These are phyloP conservation scores for Anastatus disparis DNA, from an alignment of 1,140 invertebrate genomes.

Conservation along the genomic window DNA sequence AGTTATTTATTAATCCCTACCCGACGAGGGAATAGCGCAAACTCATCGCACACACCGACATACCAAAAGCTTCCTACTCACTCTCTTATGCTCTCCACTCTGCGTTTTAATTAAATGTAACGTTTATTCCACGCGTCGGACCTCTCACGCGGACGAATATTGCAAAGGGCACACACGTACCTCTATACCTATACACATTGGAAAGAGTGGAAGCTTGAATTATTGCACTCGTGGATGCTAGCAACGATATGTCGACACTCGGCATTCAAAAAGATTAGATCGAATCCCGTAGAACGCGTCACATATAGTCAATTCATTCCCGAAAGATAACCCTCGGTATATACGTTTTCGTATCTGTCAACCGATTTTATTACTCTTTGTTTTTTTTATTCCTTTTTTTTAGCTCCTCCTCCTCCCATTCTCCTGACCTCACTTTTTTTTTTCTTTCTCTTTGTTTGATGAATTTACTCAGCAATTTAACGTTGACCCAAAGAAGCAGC, in stretches of 20 bases:
- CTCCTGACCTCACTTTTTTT: background rate
- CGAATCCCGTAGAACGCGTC: background rate
- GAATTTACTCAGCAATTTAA: constrained; percentile 3
- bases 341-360: no score
- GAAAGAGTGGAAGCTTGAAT: constrained; percentile 13
- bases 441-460: background rate
- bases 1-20: constrained; percentile 30
- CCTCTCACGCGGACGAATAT: background rate
- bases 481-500: no score
- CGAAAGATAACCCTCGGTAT: background rate
- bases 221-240: constrained; percentile 17
- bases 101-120: constrained; percentile 36
- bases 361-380: no score
- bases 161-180: background rate
- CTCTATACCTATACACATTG: no score
- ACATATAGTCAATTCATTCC: background rate
- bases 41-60: background rate
- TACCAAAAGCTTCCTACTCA: no score
- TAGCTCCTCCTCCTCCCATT: no score
- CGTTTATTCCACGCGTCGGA: constrained; percentile 20
- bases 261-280: constrained; percentile 30
- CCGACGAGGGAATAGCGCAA: background rate
- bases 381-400: no score
- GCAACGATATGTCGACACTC: constrained; percentile 25
- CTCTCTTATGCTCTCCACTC: no score